These are phyloP conservation scores for Conus ventricosus DNA, from an alignment of 1,140 invertebrate genomes.

Conservation along the genomic window DNA sequence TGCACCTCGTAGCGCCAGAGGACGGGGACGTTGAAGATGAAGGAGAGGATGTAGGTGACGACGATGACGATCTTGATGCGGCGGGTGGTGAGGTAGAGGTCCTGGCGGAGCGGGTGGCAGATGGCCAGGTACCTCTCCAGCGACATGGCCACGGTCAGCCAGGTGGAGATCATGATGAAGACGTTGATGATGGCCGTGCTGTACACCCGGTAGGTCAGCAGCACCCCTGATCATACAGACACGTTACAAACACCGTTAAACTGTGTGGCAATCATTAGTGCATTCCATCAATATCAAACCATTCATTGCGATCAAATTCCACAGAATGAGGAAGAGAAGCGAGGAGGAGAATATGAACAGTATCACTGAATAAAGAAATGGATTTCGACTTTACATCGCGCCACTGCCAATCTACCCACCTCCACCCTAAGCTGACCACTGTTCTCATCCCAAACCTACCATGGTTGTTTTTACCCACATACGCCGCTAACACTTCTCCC, in stretches of 20 bases:
- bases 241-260: neutral
- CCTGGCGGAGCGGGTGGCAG: slow-evolving; percentile 70
- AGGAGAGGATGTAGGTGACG: slow-evolving; percentile 65
- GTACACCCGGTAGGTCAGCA: slow-evolving; percentile 67
- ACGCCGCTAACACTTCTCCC: too few relatives aligned
- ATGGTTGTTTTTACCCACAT: too few relatives aligned
- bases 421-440: too few relatives aligned
- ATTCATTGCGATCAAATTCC: too few relatives aligned
- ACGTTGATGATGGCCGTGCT: slow-evolving; percentile 69
- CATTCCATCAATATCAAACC: too few relatives aligned
- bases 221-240: slow-evolving; percentile 44
- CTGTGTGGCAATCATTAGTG: too few relatives aligned
- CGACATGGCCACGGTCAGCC: slow-evolving; percentile 73
- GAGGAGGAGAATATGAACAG: too few relatives aligned
- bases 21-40: slow-evolving; percentile 70
- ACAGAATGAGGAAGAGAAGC: too few relatives aligned
- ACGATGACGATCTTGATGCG: slow-evolving; percentile 68
- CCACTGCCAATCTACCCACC: too few relatives aligned
- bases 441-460: too few relatives aligned
- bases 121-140: slow-evolving; percentile 72
- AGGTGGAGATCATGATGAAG: slow-evolving; percentile 72
- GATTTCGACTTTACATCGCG: too few relatives aligned
- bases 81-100: slow-evolving; percentile 66
- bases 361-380: too few relatives aligned
- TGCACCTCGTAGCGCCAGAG: slow-evolving; percentile 67